Percentiles rank a stretch among this genome's conserved stretches.
Conservation (phyloP, 2,888 invertebrate species). For the Eustalomyia histrio region DNA sequence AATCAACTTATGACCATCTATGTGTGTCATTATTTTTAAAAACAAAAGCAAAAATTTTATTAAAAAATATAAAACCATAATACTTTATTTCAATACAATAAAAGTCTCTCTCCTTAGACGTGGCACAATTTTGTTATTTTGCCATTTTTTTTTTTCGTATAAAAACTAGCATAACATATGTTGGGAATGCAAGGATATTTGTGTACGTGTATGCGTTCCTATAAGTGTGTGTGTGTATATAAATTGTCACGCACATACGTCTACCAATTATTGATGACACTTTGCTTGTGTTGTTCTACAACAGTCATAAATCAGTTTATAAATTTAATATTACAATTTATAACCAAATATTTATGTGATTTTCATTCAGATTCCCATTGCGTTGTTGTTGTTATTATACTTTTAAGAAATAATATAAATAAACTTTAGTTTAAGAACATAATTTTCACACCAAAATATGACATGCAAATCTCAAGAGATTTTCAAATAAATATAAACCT, state of each 20-base stretch:
- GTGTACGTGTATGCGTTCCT: background rate
- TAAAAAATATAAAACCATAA: constrained; percentile 17
- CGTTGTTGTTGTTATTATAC: background rate
- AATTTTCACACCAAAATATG: constrained; percentile 35
- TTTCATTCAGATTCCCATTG: background rate
- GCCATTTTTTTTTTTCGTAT: background rate
- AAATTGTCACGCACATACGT: constrained; percentile 60
- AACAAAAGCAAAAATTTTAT: constrained; percentile 1
- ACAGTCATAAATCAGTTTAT: constrained; percentile 63
- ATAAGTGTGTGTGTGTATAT: constrained; percentile 24
- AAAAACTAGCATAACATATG: background rate
- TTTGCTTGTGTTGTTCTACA: constrained; percentile 55
- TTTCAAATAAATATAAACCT: background rate
- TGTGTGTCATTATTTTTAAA: too few species aligned
- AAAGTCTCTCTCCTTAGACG: constrained; percentile 39
- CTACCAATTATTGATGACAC: constrained; percentile 61
- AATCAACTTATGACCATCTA: too few species aligned
- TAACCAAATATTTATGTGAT: constrained; percentile 59
- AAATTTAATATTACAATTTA: constrained; percentile 59
- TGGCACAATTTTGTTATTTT: constrained; percentile 31
- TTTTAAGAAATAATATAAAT: constrained; percentile 11
- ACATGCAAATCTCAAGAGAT: constrained; percentile 11
- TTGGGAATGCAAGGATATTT: background rate
- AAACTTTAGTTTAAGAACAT: constrained; percentile 7
- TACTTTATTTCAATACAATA: constrained; percentile 23